These are phyloP conservation scores for Paedocypris sp. DNA, from an alignment of 2,113 vertebrate species.

Conservation along the genomic window DNA sequence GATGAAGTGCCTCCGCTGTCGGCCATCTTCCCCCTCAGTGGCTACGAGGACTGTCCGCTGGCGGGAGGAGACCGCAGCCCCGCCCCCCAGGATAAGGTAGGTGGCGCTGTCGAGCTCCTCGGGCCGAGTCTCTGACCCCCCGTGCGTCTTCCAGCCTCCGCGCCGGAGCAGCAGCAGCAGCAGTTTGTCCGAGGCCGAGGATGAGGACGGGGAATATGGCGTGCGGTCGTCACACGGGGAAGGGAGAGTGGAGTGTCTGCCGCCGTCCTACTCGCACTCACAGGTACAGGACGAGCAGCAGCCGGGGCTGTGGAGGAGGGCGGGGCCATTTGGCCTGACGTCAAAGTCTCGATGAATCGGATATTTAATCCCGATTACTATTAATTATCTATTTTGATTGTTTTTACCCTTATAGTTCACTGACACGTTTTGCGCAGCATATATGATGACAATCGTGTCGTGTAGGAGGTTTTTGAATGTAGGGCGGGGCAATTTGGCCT, in stretches of 20 bases:
- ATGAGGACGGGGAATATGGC: constrained; percentile 74
- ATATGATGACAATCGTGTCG: no score
- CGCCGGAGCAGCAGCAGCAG: constrained; percentile 80
- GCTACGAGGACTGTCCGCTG: constrained; percentile 69
- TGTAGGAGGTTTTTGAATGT: no score
- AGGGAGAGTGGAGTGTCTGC: constrained; percentile 67
- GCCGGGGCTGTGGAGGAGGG: no score
- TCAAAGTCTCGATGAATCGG: no score
- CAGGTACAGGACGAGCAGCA: constrained; percentile 58
- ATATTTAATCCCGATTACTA: no score
- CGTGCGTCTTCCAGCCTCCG: constrained; percentile 63
- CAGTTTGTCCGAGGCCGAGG: constrained; percentile 88
- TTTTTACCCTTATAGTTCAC: no score
- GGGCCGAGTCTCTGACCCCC: not conserved
- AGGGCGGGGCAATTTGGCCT: no score
- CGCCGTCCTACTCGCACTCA: constrained; percentile 67
- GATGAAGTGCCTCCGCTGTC: constrained; percentile 82
- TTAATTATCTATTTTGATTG: no score
- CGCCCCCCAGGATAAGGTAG: constrained; percentile 77
- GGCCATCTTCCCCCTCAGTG: constrained; percentile 78
- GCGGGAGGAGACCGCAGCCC: constrained; percentile 71
- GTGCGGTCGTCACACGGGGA: constrained; percentile 65
- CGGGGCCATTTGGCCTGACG: no score
- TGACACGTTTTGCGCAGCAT: no score
- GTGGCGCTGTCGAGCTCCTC: no score